Evolutionary conservation across 2,888 invertebrate genomes (phyloP).

Genomic region (Ommatoiulus sabulosus): DNA sequence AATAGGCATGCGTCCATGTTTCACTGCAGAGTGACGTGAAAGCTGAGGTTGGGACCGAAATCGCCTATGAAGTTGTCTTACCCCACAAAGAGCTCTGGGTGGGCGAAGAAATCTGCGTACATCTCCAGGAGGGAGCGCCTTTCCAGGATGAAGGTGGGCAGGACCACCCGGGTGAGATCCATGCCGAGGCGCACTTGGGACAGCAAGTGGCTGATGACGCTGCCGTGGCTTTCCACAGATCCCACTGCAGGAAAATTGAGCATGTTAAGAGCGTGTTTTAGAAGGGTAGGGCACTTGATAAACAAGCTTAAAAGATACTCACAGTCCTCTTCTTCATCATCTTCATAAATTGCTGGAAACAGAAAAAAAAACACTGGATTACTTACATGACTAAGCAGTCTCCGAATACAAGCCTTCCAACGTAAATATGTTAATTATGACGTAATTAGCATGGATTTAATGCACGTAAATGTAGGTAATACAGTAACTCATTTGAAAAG

Average conservation of each 20-base stretch:
- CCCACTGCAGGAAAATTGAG: constrained; percentile 73
- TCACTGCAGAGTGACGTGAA: not conserved
- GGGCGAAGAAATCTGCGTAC: constrained; percentile 99
- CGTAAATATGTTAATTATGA: too few relatives aligned
- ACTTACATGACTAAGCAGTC: constrained; percentile 28
- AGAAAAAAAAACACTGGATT: constrained; percentile 61
- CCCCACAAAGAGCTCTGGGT: constrained; percentile 96
- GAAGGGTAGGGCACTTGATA: not conserved
- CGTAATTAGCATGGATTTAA: too few relatives aligned
- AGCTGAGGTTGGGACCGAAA: not conserved
- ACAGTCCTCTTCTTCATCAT: constrained; percentile 85
- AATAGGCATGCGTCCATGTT: too few relatives aligned
- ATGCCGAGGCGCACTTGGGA: constrained; percentile 99
- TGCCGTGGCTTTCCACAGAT: constrained; percentile 95
- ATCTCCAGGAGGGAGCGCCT: constrained; percentile 97
- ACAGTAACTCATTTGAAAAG: too few relatives aligned
- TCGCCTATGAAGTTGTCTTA: constrained; percentile 67
- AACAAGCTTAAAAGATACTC: constrained; percentile 65
- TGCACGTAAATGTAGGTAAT: too few relatives aligned
- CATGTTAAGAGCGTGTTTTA: not conserved
- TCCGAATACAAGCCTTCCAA: not conserved
- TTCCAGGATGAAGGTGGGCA: constrained; percentile 99
- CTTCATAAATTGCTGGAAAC: constrained; percentile 84
- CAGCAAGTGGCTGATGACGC: constrained; percentile 94
- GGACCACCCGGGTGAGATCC: constrained; percentile 98